Evolutionary conservation across 2,888 invertebrate species (phyloP), one percentile per base, ranked within the genome.

Genomic region (Steinernema hermaphroditum): DNA sequence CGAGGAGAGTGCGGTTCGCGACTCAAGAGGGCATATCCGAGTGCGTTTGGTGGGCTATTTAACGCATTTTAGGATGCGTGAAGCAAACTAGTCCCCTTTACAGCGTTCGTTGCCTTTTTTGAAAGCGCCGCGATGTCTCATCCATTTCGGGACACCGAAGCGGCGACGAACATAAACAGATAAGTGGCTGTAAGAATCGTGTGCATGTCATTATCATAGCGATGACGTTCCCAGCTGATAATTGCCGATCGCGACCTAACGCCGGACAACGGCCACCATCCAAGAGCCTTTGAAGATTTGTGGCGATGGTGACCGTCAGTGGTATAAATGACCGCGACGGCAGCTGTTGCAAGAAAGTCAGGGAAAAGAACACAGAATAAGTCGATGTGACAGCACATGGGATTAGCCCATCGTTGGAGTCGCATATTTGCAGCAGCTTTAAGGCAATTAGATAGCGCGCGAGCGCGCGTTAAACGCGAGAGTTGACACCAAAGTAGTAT

Each of bases 11-110:
- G 54, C 24, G 62, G n/a, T 32, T 2, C 62, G 62, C 62, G 62
- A 62, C 62, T 62, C 62, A 32, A 62, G 62, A 62, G 62, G 62
- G 62, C 62, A 62, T 62, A 62, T 62, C 62, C 62, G 62, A 62
- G 62, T 62, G 46, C 16, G 29, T 62, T 62, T 62, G 62, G 62
- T 62, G 62, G 62, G 62, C 62, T 32, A 62, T 62, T 62, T 62
- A 62, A 62, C 62, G 62, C 62, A 29, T 62, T 62, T 62, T 32
- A 62, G 62, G 62, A 62, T 62, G 62, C 32, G 29, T 29, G 62
- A 62, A 62, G 62, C 29, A 62, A 62, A 62, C 62, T 62, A 62
- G 62, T 62, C 62, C n/a, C 16, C 32, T 32, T 32, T 32, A n/a
- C n/a, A n/a, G n/a, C n/a, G n/a, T 22, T 54, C 6, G 37, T 37